These are phyloP conservation scores for Daboia siamensis DNA, from an alignment of 2,113 vertebrate species.

Conservation along the genomic window DNA sequence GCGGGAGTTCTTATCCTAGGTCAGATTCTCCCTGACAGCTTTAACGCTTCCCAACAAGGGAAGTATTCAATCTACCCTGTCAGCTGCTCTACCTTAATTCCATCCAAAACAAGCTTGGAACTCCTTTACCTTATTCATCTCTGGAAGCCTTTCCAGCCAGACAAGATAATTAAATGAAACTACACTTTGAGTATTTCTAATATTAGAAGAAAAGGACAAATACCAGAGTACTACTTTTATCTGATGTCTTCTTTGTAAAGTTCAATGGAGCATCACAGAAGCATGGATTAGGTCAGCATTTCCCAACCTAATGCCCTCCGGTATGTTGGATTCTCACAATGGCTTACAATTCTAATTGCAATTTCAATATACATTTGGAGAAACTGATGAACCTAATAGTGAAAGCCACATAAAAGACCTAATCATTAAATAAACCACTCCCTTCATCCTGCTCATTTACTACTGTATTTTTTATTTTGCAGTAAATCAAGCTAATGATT, in stretches of 20 bases:
- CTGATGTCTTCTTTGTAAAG: not conserved
- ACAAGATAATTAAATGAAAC: not conserved
- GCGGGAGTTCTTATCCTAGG: not conserved
- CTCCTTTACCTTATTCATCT: not conserved
- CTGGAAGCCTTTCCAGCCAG: not conserved
- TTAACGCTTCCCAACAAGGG: not conserved
- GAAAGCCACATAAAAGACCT: not conserved
- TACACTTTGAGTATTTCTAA: not conserved
- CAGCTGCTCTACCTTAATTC: not conserved
- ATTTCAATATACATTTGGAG: not conserved
- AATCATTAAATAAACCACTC: not conserved
- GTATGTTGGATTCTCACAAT: not conserved
- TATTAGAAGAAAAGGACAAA: not conserved
- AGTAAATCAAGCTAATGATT: not conserved
- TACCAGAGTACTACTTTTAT: not conserved
- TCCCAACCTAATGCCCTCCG: not conserved
- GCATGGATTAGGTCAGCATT: not conserved
- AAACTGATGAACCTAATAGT: not conserved
- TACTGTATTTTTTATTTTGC: not conserved
- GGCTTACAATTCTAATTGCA: not conserved
- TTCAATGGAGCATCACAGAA: not conserved
- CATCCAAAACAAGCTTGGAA: not conserved
- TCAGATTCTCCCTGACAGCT: not conserved
- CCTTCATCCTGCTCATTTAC: not conserved
- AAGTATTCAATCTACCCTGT: not conserved